A percentile compares a stretch with the other conserved stretches of the same genome.
These are phyloP conservation scores for Bos taurus DNA, from an alignment of 2,113 vertebrate species.

Conservation along the genomic window DNA sequence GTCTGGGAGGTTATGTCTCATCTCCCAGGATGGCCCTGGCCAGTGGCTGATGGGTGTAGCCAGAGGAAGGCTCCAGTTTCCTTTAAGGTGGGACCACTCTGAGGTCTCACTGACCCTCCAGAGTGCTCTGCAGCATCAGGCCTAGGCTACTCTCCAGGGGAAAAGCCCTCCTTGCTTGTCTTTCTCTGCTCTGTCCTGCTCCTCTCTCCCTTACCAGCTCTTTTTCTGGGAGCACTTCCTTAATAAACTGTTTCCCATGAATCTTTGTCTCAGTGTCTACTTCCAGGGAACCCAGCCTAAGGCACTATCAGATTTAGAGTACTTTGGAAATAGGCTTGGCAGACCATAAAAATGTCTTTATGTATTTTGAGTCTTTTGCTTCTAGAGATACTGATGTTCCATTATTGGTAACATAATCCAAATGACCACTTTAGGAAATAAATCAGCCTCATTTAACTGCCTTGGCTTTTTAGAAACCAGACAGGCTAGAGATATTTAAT, in stretches of 20 bases:
- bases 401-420: not conserved
- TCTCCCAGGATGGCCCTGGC: not conserved
- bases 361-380: not conserved
- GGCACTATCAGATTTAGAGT: not conserved
- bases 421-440: constrained; percentile 30
- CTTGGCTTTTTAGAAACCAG: constrained; percentile 26
- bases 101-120: not conserved
- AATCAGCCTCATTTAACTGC: constrained; percentile 21
- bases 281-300: not conserved
- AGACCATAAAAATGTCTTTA: not conserved
- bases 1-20: not conserved
- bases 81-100: not conserved
- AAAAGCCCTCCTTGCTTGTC: not conserved
- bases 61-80: not conserved
- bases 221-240: not conserved
- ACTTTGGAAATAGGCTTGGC: not conserved
- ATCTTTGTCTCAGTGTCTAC: not conserved
- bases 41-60: not conserved
- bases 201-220: not conserved
- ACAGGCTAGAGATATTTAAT: not conserved
- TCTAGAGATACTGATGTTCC: not conserved
- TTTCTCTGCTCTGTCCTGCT: not conserved
- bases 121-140: not conserved
- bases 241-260: not conserved
- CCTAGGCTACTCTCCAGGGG: fast-evolving